A percentile compares a stretch with the other conserved stretches of the same genome.
Evolutionary conservation across 1,140 invertebrate genomes (phyloP).

Genomic region (Hylyphantes graminicola): DNA sequence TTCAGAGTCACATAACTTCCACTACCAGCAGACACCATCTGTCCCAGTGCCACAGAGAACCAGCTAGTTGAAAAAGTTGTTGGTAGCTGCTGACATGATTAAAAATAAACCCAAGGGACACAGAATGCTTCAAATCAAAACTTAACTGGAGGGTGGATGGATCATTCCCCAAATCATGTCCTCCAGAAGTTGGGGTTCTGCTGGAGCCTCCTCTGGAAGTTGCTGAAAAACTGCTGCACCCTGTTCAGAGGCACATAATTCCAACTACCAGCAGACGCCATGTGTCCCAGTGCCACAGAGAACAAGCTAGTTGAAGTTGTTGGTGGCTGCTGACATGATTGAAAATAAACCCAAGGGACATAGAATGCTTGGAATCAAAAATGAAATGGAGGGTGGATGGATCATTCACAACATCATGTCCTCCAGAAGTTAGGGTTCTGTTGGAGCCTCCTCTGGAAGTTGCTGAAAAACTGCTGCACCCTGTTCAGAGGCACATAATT

Average conservation of each 20-base stretch:
- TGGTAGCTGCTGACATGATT: no score
- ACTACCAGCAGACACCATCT: slow-evolving; percentile 64
- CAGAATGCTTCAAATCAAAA: no score
- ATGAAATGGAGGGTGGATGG: no score
- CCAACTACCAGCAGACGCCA: slow-evolving; percentile 70
- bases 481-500: slow-evolving; percentile 87
- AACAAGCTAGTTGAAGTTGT: no score
- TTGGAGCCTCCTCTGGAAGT: slow-evolving; percentile 87
- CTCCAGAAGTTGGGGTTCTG: slow-evolving; percentile 97
- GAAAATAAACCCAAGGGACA: no score
- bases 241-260: slow-evolving; percentile 87
- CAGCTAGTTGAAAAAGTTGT: no score
- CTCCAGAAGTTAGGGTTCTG: slow-evolving; percentile 97
- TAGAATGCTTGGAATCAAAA: no score
- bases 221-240: slow-evolving; percentile 92
- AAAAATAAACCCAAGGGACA: no score
- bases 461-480: slow-evolving; percentile 92
- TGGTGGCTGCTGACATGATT: slow-evolving; percentile 63
- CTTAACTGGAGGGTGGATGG: no score
- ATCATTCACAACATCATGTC: slow-evolving; percentile 68
- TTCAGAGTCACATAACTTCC: slow-evolving; percentile 89
- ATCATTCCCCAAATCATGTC: no score
- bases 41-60: no score
- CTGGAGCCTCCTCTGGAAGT: slow-evolving; percentile 87
- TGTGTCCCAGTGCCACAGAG: no score